Conservation (phyloP, 2,888 invertebrate genomes). For the Drosophila koepferae region DNA sequence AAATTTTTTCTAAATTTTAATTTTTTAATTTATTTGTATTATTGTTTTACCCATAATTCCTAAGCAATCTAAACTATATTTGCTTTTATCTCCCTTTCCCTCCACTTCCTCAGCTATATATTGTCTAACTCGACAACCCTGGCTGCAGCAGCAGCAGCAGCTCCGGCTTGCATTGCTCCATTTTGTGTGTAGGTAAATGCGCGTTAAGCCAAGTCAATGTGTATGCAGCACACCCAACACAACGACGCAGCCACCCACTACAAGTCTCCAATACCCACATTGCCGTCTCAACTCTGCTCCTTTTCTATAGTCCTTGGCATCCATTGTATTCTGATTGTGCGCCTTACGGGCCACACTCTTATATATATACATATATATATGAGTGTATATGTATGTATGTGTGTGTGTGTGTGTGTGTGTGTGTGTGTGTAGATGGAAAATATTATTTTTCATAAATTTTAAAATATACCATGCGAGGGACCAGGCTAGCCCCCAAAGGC, state of each 20-base stretch:
- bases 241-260: background rate
- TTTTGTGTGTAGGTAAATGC: slow-evolving; percentile 66
- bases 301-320: slow-evolving; percentile 32
- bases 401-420: background rate
- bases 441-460: slow-evolving; percentile 84
- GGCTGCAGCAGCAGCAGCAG: slow-evolving; percentile 8
- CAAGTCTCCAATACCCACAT: background rate
- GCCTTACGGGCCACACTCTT: slow-evolving; percentile 33
- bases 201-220: slow-evolving; percentile 53
- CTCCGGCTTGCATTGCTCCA: slow-evolving; percentile 39
- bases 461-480: slow-evolving; percentile 72
- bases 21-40: too few species aligned
- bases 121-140: slow-evolving; percentile 36
- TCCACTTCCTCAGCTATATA: background rate
- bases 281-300: background rate
- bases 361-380: background rate
- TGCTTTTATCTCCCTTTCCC: background rate
- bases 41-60: background rate
- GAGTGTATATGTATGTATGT: too few species aligned
- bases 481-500: slow-evolving; percentile 12
- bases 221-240: slow-evolving; percentile 17
- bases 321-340: slow-evolving; percentile 70
- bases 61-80: background rate
- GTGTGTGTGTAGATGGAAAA: slow-evolving; percentile 73
- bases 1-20: too few species aligned